Evolutionary conservation across 2,797 vertebrate species (phyloP), one percentile per base, ranked within the genome.

Genomic region (Momotus momota): DNA sequence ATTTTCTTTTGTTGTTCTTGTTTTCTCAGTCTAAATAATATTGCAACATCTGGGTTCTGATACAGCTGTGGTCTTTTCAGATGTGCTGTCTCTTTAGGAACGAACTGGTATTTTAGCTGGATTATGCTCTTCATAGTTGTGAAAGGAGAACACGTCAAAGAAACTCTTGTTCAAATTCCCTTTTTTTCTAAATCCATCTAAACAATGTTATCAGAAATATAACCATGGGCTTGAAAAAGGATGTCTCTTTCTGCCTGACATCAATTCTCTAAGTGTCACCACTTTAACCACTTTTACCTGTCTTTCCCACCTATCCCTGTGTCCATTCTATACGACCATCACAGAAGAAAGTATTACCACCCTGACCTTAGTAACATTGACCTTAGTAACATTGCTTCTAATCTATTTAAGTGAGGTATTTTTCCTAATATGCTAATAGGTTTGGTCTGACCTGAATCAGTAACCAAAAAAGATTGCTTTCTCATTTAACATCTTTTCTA

Each of bases 181-280:
- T 49, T 27, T 81, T 58, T 55, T 33, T 21, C 5, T 35, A n/a
- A 4, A 19, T 26, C 11, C 26, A n/a, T n/a, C 9, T 78, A 51
- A 88, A 33, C 2, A 13, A 15, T 57, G 35, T 8, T 52, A 16
- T 33, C 13, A 57, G 25, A 57, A 71, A 61, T 29, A 49, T 5
- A 75, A 14, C 0, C 0, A 11, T 6, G 11, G 17, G 1, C 14
- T 70, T 65, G 35, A 38, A 41, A 65, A 61, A 22, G 14, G 43
- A 22, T 38, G 8, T 6, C 12, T 54, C 18, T 66, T 70, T 29
- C 19, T 77, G 29, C 14, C 31, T 78, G 65, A 35, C 20, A 45
- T 18, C 8, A 8, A 31, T 23, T 55, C 27, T 23, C 35, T 51
- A 60, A 71, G 17, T 46, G 14, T 3, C 55, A 73, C 17, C 35